Conservation (phyloP, 2,113 vertebrate genomes). For the Eurypyga helias region DNA sequence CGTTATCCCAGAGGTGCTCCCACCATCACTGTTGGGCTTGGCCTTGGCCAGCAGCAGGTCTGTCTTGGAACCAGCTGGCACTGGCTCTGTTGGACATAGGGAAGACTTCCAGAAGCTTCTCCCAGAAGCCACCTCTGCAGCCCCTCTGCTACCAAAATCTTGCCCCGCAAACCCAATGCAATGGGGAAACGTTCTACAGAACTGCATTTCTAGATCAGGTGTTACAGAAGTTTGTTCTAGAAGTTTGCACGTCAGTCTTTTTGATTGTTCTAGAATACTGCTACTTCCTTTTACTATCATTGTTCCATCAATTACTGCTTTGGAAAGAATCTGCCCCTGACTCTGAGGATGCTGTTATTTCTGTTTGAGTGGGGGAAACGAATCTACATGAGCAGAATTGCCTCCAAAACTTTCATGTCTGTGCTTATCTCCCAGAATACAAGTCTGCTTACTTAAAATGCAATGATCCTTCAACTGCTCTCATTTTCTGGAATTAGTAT, state of each 20-base stretch:
- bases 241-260: not conserved
- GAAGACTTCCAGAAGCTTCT: too few relatives aligned
- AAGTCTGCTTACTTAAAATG: not conserved
- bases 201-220: not conserved
- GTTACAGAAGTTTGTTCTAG: not conserved
- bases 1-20: too few relatives aligned
- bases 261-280: not conserved
- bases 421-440: not conserved
- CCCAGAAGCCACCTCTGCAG: too few relatives aligned
- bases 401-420: not conserved
- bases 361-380: not conserved
- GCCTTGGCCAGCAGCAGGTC: too few relatives aligned
- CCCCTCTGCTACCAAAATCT: too few relatives aligned
- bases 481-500: not conserved
- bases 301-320: not conserved
- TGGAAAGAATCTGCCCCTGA: not conserved
- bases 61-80: too few relatives aligned
- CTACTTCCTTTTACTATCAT: not conserved
- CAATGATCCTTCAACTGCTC: not conserved
- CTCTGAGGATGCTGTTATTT: not conserved
- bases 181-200: not conserved
- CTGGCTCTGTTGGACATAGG: too few relatives aligned
- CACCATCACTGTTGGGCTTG: too few relatives aligned
- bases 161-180: too few relatives aligned
- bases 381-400: not conserved